Evolutionary conservation across 2,888 invertebrate genomes (phyloP).

Genomic region (Drosophila flavopinicola): DNA sequence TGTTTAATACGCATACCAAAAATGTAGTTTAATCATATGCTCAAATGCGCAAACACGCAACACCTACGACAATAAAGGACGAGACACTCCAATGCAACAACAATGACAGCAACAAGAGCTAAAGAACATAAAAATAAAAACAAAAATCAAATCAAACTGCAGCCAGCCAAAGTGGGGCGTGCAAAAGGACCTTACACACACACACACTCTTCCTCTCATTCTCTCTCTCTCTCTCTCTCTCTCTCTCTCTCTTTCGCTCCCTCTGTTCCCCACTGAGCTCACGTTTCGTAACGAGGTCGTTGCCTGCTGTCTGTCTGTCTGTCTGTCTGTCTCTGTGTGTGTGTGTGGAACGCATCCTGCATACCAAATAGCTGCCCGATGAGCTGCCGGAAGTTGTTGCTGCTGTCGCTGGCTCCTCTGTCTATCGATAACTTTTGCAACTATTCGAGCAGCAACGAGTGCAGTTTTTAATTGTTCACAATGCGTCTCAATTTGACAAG

Average conservation of each 20-base stretch:
- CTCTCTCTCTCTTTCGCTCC: too few species aligned
- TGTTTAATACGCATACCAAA: slow-evolving; percentile 50
- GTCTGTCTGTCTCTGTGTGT: slow-evolving; percentile 15
- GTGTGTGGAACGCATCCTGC: slow-evolving; percentile 65
- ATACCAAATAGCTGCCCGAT: slow-evolving; percentile 67
- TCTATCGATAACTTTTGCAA: slow-evolving; percentile 68
- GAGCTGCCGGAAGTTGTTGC: slow-evolving; percentile 54
- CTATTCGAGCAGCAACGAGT: slow-evolving; percentile 56
- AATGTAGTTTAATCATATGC: slow-evolving; percentile 80
- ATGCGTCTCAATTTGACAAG: slow-evolving; percentile 74
- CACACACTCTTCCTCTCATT: neutral
- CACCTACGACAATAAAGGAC: slow-evolving; percentile 50
- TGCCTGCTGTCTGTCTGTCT: slow-evolving; percentile 55
- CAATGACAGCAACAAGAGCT: slow-evolving; percentile 10
- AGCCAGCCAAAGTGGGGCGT: slow-evolving; percentile 53
- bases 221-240: slow-evolving; percentile 4
- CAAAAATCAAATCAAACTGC: slow-evolving; percentile 55
- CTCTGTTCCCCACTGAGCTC: slow-evolving; percentile 45
- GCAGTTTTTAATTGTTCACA: slow-evolving; percentile 67
- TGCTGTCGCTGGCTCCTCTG: slow-evolving; percentile 15
- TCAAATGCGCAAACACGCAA: slow-evolving; percentile 77
- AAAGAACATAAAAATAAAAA: slow-evolving; percentile 5
- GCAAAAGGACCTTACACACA: slow-evolving; percentile 37
- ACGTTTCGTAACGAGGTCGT: slow-evolving; percentile 78
- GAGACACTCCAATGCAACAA: slow-evolving; percentile 26